Evolutionary conservation across 2,797 vertebrate genomes (phyloP).

Genomic region (Platyrinchus mystaceus): DNA sequence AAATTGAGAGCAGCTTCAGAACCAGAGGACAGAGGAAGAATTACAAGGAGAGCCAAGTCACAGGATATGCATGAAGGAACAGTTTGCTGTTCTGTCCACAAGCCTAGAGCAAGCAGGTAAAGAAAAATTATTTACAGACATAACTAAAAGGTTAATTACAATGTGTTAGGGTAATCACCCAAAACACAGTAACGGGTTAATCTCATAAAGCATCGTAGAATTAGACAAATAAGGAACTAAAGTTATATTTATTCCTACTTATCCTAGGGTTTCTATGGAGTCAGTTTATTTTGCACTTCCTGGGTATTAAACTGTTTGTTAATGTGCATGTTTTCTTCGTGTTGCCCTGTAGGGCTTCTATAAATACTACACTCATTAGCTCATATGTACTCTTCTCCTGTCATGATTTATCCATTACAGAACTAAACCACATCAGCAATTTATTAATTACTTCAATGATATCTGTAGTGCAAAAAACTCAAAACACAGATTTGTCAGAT

Average conservation of each 20-base stretch:
- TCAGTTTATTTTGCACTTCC: slow-evolving; percentile 5
- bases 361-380: not conserved
- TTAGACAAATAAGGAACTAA: slow-evolving; percentile 12
- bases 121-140: not conserved
- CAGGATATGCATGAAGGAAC: not conserved
- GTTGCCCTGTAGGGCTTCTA: not conserved
- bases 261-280: not conserved
- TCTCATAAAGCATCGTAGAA: not conserved
- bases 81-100: not conserved
- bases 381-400: not conserved
- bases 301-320: not conserved
- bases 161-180: not conserved
- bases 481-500: not conserved
- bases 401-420: not conserved
- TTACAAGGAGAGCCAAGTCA: not conserved
- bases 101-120: not conserved
- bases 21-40: slow-evolving; percentile 4
- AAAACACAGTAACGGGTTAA: not conserved
- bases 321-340: not conserved
- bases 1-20: slow-evolving; percentile 10
- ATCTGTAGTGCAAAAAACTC: slow-evolving; percentile 8
- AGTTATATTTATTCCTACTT: not conserved
- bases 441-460: not conserved
- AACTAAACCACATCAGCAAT: not conserved
- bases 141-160: not conserved